Evolutionary conservation across 2,797 vertebrate genomes (phyloP).

Genomic region (Silurus lanzhouensis): DNA sequence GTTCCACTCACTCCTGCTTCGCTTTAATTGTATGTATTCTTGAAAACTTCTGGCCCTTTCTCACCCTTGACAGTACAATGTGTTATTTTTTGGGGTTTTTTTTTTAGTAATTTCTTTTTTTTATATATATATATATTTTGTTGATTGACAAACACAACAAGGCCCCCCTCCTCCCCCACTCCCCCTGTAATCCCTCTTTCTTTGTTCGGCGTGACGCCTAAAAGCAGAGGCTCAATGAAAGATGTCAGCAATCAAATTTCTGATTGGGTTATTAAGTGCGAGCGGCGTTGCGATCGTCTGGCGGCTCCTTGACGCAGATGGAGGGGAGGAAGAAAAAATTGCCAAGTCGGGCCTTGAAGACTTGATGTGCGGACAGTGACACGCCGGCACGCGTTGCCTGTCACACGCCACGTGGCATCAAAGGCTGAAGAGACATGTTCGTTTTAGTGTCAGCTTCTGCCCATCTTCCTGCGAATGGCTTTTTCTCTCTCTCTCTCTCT

Average conservation of each 20-base stretch:
- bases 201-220: slow-evolving; percentile 80
- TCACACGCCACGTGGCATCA: slow-evolving; percentile 64
- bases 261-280: slow-evolving; percentile 84
- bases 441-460: slow-evolving; percentile 63
- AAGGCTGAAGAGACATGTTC: slow-evolving; percentile 57
- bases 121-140: slow-evolving; percentile 34
- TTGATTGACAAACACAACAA: slow-evolving; percentile 84
- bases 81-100: slow-evolving; percentile 70
- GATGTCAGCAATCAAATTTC: slow-evolving; percentile 82
- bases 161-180: slow-evolving; percentile 58
- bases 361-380: slow-evolving; percentile 74
- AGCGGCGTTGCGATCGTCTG: slow-evolving; percentile 71
- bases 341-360: slow-evolving; percentile 72
- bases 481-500: slow-evolving; percentile 58
- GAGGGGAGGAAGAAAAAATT: slow-evolving; percentile 67
- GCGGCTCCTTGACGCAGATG: slow-evolving; percentile 79
- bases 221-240: slow-evolving; percentile 70
- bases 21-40: slow-evolving; percentile 62
- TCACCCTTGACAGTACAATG: slow-evolving; percentile 76
- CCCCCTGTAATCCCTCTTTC: slow-evolving; percentile 67
- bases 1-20: slow-evolving; percentile 44
- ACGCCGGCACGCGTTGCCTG: slow-evolving; percentile 76
- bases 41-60: slow-evolving; percentile 69
- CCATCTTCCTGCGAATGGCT: slow-evolving; percentile 50
- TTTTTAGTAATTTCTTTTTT: neutral